Percentiles rank a stretch among this genome's conserved stretches.
These are phyloP conservation scores for Myrmecobius fasciatus DNA, from an alignment of 2,113 vertebrate species.

Conservation along the genomic window DNA sequence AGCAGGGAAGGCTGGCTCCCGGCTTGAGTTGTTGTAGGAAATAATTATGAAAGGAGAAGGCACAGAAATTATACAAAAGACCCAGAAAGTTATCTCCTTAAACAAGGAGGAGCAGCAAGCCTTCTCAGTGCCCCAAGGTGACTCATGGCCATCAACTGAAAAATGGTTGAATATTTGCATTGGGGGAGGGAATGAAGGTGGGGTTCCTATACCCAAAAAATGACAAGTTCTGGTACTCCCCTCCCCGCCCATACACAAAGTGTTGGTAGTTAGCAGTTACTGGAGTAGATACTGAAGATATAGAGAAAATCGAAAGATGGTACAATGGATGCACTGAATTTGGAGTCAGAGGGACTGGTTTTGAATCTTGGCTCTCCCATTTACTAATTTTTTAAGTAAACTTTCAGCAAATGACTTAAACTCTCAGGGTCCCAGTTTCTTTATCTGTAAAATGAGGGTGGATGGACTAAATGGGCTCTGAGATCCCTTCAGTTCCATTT, in stretches of 20 bases:
- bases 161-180: background rate
- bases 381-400: background rate
- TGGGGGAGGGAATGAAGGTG: background rate
- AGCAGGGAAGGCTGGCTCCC: too few relatives aligned
- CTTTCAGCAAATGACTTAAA: background rate
- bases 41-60: background rate
- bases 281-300: background rate
- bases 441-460: background rate
- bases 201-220: background rate
- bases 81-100: background rate
- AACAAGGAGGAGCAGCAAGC: background rate
- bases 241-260: background rate
- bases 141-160: background rate
- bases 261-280: background rate
- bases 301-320: too few relatives aligned
- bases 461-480: background rate
- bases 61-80: background rate
- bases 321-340: background rate
- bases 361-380: background rate
- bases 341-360: background rate
- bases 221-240: background rate
- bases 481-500: background rate
- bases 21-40: background rate
- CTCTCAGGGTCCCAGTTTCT: background rate
- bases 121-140: background rate